A percentile compares a stretch with the other conserved stretches of the same genome.
Evolutionary conservation across 37 sponge, comb jelly and placozoan species (phyloP).

Genomic region (Ianthella basta): DNA sequence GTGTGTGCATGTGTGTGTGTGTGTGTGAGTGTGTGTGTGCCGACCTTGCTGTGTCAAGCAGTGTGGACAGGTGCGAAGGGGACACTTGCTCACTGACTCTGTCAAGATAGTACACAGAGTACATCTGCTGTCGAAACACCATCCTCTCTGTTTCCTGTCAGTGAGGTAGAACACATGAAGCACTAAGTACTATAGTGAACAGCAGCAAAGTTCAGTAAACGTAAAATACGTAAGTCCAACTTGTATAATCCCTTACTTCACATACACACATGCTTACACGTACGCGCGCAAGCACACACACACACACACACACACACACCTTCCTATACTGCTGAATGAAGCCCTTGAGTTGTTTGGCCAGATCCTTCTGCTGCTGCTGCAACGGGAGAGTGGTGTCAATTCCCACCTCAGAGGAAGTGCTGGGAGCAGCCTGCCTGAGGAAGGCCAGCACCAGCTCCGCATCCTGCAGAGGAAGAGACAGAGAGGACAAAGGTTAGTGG

Average conservation of each 20-base stretch:
- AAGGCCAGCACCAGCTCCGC: constrained; percentile 42
- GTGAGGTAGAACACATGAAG: background rate
- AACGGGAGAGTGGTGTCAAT: constrained; percentile 7
- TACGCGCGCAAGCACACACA: constrained; percentile 1
- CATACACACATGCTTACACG: background rate
- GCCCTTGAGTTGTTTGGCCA: constrained; percentile 44
- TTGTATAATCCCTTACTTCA: background rate
- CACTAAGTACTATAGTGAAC: too few species aligned
- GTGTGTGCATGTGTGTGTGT: too few species aligned
- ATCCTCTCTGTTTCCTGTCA: background rate
- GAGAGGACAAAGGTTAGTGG: background rate
- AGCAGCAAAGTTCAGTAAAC: too few species aligned
- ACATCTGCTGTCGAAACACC: background rate
- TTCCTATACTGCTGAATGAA: constrained; percentile 47
- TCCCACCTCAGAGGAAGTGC: background rate
- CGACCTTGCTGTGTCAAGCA: too few species aligned
- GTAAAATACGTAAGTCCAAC: too few species aligned
- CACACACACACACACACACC: constrained; percentile 23
- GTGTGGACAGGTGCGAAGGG: background rate
- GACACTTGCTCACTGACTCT: background rate
- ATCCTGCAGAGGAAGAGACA: constrained; percentile 3
- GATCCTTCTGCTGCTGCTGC: background rate
- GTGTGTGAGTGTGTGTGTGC: too few species aligned
- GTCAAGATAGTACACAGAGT: background rate
- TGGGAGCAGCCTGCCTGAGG: constrained; percentile 37